phyloP scores from a whole-genome alignment of 2,888 invertebrate species.

The Harpagoxenus sublaevis region DNA sequence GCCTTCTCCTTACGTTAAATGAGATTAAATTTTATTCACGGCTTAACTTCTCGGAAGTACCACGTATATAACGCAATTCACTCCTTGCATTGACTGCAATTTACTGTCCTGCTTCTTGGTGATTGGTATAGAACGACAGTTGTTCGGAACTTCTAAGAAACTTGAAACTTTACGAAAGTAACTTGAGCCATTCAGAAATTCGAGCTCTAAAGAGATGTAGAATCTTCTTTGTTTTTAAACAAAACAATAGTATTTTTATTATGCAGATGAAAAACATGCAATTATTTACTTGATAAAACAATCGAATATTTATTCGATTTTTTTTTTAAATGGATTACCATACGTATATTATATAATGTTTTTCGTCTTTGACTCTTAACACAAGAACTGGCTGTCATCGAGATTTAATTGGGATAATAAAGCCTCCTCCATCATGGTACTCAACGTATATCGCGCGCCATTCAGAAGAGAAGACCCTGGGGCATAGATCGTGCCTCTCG shows the following conservation, averaged over 20 bases:
- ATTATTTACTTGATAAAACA: constrained; percentile 2
- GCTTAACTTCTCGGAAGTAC: constrained; percentile 3
- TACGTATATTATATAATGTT: not conserved
- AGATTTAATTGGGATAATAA: constrained; percentile 39
- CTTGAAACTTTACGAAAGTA: not conserved
- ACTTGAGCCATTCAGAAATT: constrained; percentile 9
- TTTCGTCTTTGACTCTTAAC: not conserved
- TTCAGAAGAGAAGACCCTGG: constrained; percentile 15
- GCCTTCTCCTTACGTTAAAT: not conserved
- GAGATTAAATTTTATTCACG: constrained; percentile 17
- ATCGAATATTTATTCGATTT: not conserved
- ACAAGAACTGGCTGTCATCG: constrained; percentile 8
- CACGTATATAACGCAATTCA: not conserved
- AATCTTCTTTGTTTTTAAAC: not conserved
- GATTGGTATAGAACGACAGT: constrained; percentile 18
- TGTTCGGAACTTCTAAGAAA: constrained; percentile 2
- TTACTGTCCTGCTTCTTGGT: not conserved
- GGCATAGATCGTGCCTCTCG: constrained; percentile 15
- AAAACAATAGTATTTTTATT: not conserved
- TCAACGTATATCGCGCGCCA: not conserved
- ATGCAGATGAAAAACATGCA: not conserved
- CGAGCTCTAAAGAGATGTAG: not conserved
- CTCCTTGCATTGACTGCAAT: not conserved
- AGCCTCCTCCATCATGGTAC: constrained; percentile 3
- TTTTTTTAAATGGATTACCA: not conserved